Evolutionary conservation across 64 coral and sea anemone species (phyloP), one percentile per base, ranked within the genome.

Genomic region (Montipora foliosa): DNA sequence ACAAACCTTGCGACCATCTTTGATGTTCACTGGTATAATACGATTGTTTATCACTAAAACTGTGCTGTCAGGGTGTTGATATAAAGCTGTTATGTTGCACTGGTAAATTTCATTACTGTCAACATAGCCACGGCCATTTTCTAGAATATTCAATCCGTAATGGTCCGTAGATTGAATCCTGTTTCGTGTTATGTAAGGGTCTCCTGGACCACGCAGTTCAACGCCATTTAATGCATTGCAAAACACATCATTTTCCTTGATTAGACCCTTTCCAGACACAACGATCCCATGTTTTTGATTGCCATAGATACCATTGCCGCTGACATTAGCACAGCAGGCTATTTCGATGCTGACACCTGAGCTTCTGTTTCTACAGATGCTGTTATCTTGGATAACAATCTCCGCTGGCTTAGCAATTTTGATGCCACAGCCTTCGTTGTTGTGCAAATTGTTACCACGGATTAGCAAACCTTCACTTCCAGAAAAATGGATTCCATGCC

Each of bases 191-290:
- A 99, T 87, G 83, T 93, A 99, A 5, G 98, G 98, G 37, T 99
- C 95, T 8, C 98, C 98, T 22, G 98, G 98, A 13, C 98, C 98
- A 15, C 89, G 82, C 11, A 99, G 78, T 80, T 96, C 92, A 58
- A 99, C 72, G 0, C 95, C 98, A 46, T 84, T 86, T n/a, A 79
- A 9, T n/a, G 77, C 74, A 73, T 99, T 99, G n/a, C 87, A 94
- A 50, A 99, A 87, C 53, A 96, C 87, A 37, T 99, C 98, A 93
- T 99, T 99, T 87, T 99, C 95, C 57, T 92, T 93, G 5, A 99
- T 80, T 16, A 88, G n/a, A 5, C 98, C 98, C 48, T 96, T 96
- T 3, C 98, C 98, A 4, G 89, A 76, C 21, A 96, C 89, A 47
- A 92, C 79, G 52, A 99, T 89, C 1, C 98, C 98, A 37, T 93